Conservation (phyloP, 2,797 vertebrate species). For the Salarias fasciatus region DNA sequence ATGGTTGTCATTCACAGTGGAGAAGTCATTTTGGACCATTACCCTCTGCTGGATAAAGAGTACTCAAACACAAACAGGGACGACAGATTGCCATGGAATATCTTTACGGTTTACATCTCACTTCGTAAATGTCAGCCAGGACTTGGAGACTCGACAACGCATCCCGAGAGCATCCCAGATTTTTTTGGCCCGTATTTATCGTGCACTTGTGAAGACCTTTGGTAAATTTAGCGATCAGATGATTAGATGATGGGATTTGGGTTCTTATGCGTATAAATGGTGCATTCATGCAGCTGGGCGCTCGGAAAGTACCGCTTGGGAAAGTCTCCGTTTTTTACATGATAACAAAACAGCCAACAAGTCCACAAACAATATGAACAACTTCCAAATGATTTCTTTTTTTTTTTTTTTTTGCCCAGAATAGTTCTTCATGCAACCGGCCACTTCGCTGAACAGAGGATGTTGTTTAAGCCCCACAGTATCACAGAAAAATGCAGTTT, state of each 20-base stretch:
- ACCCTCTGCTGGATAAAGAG: conserved; percentile 54
- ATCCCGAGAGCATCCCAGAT: conserved; percentile 39
- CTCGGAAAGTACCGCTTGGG: too few relatives aligned
- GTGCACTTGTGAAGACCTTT: conserved; percentile 11
- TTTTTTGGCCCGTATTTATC: conserved; percentile 73
- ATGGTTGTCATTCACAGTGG: conserved; percentile 74
- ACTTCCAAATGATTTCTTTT: too few relatives aligned
- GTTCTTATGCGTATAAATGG: too few relatives aligned
- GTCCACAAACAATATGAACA: too few relatives aligned
- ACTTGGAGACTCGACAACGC: conserved; percentile 39
- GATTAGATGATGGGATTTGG: background rate
- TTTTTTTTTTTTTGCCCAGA: too few relatives aligned
- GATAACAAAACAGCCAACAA: too few relatives aligned
- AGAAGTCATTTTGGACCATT: conserved; percentile 63
- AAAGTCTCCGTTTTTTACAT: too few relatives aligned
- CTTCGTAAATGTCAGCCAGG: conserved; percentile 38
- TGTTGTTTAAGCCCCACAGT: too few relatives aligned
- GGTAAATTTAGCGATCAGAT: background rate
- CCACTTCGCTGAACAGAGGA: too few relatives aligned
- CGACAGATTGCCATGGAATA: conserved; percentile 24
- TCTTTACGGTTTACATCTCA: conserved; percentile 23
- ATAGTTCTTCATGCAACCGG: too few relatives aligned
- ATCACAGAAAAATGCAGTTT: too few relatives aligned
- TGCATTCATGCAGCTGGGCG: too few relatives aligned
- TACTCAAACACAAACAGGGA: conserved; percentile 38